These are phyloP conservation scores for Dissostichus mawsoni DNA, from an alignment of 2,113 vertebrate genomes.

Conservation along the genomic window DNA sequence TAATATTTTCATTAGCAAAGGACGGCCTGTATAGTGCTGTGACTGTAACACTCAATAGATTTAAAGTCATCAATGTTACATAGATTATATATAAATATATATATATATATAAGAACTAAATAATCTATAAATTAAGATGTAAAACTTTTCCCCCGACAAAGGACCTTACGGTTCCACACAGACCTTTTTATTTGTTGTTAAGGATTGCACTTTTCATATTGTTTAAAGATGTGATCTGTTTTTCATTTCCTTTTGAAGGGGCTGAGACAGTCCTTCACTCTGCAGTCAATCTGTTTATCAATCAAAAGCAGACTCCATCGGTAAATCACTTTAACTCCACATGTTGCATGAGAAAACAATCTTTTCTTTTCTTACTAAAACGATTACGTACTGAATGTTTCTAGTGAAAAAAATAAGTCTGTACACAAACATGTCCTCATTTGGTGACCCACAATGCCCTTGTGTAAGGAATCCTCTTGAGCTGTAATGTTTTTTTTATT, in stretches of 20 bases:
- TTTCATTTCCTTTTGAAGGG: conserved; percentile 37
- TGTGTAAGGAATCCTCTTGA: conserved; percentile 53
- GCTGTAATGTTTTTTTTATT: conserved; percentile 43
- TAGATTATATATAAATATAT: conserved; percentile 76
- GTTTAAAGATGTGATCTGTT: conserved; percentile 67
- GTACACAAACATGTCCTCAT: conserved; percentile 60
- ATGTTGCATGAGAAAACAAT: conserved; percentile 74
- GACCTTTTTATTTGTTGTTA: conserved; percentile 72
- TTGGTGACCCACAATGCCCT: conserved; percentile 52
- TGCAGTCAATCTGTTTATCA: conserved; percentile 51
- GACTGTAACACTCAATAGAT: conserved; percentile 79
- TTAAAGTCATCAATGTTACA: conserved; percentile 76
- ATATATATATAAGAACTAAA: conserved; percentile 72
- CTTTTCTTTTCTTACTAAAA: conserved; percentile 66
- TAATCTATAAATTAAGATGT: conserved; percentile 75
- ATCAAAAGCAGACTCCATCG: conserved; percentile 42
- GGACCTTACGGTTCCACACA: conserved; percentile 71
- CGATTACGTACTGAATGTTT: conserved; percentile 79
- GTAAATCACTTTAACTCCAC: conserved; percentile 62
- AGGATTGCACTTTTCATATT: conserved; percentile 81
- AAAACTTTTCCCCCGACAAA: conserved; percentile 60
- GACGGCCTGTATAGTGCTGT: conserved; percentile 77
- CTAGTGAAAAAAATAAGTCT: conserved; percentile 62
- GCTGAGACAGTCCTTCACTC: conserved; percentile 30
- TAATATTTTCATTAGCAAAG: conserved; percentile 82